Base-by-base conservation (phyloP, 2,797 vertebrate species). In the Platalea minor region DNA sequence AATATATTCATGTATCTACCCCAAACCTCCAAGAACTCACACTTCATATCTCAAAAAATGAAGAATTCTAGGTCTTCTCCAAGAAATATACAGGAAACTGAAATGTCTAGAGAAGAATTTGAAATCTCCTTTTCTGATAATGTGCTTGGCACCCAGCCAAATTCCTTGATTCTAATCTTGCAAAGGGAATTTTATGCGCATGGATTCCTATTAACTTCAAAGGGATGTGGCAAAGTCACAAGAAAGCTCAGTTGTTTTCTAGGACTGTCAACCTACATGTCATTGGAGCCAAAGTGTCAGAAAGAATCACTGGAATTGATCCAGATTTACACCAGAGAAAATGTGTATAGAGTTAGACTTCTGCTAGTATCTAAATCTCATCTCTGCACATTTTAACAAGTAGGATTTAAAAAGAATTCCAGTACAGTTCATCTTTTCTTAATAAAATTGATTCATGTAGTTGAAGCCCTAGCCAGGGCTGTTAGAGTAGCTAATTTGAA, bases 401-500 rank as follows among this genome's bases (percentile, higher is more conserved):
- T 65, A 93, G 31, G 25, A 69, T 57, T 94, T 91, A 57, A 91
- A 94, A 91, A 91, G 31, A 87, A 91, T 95, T 95, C 59, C n/a
- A 89, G 17, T 53, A 60, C n/a, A 82, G 84, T 85, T 94, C 46
- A 89, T 96, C 79, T 94, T 97, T 94, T 88, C 79, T 90, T 89
- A 92, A 96, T 96, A 95, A 94, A 96, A 89, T 56, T 95, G 96
- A 95, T 95, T 89, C 67, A 94, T 87, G 75, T 20, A 89, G 37
- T 64, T 76, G 23, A 91, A 97, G 67, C 59, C 67, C 35, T 56
- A 93, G 81, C 84, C 83, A 93, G 85, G 53, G 19, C 64, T 95
- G 51, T 95, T 92, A 85, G 73, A 92, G 81, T 63, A 95, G 83
- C 78, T 96, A 95, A 96, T 96, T 88, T 97, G 91, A 93, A 96